Percentiles rank a stretch among this genome's conserved stretches.
Conservation (phyloP, 2,888 invertebrate genomes). For the Drosophila yooni region DNA sequence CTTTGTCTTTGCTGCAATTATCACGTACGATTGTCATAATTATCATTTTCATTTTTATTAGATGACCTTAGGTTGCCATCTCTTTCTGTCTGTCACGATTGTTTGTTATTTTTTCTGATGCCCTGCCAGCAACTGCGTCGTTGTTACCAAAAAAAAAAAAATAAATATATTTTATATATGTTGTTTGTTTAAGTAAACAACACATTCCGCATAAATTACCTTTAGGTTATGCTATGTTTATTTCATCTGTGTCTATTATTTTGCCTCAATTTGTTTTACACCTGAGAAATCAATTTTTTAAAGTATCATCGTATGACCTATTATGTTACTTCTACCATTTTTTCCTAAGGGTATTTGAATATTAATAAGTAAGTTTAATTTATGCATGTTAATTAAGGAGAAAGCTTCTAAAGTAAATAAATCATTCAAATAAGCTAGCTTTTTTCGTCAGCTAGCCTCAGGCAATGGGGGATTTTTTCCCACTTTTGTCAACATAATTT, state of each 20-base stretch:
- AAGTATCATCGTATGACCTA: no score
- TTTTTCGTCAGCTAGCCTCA: background rate
- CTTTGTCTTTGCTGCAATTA: constrained; percentile 76
- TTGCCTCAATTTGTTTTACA: background rate
- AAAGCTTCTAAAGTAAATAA: background rate
- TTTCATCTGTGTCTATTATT: background rate
- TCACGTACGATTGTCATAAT: constrained; percentile 84
- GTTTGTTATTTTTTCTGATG: constrained; percentile 41
- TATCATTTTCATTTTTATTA: constrained; percentile 81
- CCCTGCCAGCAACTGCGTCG: constrained; percentile 51
- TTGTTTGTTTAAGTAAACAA: constrained; percentile 48
- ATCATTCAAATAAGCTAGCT: background rate
- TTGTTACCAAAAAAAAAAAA: constrained; percentile 18
- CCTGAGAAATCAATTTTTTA: background rate
- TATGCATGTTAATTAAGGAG: background rate
- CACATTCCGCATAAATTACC: constrained; percentile 29
- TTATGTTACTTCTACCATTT: background rate
- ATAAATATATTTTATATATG: constrained; percentile 46
- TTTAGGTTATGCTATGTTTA: background rate
- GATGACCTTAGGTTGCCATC: constrained; percentile 51
- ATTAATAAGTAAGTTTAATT: background rate
- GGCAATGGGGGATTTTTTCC: background rate
- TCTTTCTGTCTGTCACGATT: constrained; percentile 32
- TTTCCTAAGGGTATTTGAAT: background rate
- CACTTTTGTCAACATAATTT: background rate